phyloP scores from a whole-genome alignment of 2,797 vertebrate genomes.

The Nyctibius grandis region DNA sequence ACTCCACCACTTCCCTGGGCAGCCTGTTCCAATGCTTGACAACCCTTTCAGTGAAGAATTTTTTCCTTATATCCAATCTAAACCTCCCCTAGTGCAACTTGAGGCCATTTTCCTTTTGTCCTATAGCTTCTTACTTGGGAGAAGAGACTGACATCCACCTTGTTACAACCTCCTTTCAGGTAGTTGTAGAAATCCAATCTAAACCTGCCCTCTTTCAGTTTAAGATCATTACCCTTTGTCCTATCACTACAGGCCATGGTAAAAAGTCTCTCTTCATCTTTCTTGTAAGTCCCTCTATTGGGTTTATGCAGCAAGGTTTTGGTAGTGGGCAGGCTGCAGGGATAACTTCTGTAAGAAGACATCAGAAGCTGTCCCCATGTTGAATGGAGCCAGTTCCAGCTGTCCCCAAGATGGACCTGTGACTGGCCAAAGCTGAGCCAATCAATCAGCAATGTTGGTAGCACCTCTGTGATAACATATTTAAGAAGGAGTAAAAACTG shows the following conservation, averaged over 20 bases:
- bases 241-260: neutral
- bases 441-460: neutral
- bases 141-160: no score
- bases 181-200: neutral
- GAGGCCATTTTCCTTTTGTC: no score
- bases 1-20: no score
- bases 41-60: no score
- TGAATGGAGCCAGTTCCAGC: neutral
- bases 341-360: neutral
- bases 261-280: neutral
- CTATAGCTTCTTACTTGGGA: no score
- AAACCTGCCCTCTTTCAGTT: neutral
- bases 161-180: no score
- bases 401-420: neutral
- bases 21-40: no score
- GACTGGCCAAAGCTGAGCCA: neutral
- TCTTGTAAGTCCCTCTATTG: neutral
- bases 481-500: neutral
- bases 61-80: no score
- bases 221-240: neutral
- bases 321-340: fast-evolving
- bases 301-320: neutral
- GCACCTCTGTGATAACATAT: neutral
- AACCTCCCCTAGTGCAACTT: no score
- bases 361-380: neutral